Evolutionary conservation across 2,113 vertebrate species (phyloP).

Genomic region (Thomomys bottae): DNA sequence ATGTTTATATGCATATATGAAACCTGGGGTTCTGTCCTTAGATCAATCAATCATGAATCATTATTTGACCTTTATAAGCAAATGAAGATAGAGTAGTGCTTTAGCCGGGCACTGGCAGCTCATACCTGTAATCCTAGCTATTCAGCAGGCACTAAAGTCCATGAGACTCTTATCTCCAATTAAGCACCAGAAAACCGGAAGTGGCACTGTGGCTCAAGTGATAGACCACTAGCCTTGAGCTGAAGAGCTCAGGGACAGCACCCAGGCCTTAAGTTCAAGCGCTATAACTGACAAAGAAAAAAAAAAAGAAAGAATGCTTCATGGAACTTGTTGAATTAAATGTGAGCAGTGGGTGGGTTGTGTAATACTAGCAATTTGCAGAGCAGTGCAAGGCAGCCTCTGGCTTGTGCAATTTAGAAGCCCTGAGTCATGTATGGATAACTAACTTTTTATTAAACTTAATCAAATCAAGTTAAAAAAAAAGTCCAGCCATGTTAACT

Average conservation of each 20-base stretch:
- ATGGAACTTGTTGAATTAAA: background rate
- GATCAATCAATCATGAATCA: background rate
- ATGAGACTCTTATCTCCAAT: too few relatives aligned
- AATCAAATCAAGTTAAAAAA: background rate
- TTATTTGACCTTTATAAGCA: background rate
- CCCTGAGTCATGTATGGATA: background rate
- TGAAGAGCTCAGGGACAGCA: too few relatives aligned
- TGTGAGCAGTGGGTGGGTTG: background rate
- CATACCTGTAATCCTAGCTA: too few relatives aligned
- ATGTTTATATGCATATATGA: background rate
- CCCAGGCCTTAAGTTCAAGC: too few relatives aligned
- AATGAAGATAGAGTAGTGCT: background rate
- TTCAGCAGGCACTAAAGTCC: too few relatives aligned
- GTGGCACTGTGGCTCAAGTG: too few relatives aligned
- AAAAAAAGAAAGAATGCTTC: background rate
- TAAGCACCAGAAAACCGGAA: too few relatives aligned
- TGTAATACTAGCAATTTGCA: fast-evolving
- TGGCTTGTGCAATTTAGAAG: background rate
- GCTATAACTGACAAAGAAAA: too few relatives aligned
- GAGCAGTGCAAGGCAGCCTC: background rate
- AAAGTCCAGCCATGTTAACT: background rate
- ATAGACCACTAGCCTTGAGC: too few relatives aligned
- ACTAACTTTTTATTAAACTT: background rate
- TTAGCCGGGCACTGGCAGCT: too few relatives aligned
- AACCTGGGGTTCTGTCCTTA: background rate